phyloP scores from a whole-genome alignment of 2,113 vertebrate species.

The Orientallactaga bullata region DNA sequence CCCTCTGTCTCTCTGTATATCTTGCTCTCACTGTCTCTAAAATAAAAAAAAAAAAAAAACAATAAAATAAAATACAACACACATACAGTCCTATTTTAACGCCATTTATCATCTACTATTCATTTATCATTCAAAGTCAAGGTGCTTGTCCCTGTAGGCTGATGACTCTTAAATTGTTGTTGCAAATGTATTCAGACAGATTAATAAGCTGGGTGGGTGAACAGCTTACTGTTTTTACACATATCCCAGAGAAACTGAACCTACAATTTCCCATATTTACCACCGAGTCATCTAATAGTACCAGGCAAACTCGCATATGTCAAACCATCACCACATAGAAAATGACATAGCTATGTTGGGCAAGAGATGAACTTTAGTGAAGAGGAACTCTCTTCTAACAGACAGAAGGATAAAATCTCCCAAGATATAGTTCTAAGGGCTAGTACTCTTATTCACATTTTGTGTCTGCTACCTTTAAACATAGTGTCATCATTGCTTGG shows the following conservation, averaged over 20 bases:
- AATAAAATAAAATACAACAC: background rate
- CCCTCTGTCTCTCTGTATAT: too few species aligned
- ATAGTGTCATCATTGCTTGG: background rate
- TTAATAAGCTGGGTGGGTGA: background rate
- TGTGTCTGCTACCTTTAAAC: background rate
- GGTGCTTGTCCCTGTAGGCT: background rate
- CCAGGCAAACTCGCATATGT: background rate
- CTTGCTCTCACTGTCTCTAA: too few species aligned
- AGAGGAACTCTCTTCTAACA: background rate
- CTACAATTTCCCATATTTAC: background rate
- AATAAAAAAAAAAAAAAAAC: too few species aligned
- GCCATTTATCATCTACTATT: background rate
- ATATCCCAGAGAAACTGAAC: background rate
- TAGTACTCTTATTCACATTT: background rate
- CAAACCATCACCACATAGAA: background rate
- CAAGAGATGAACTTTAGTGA: background rate
- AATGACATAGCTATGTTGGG: background rate
- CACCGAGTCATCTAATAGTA: accelerated
- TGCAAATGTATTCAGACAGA: background rate
- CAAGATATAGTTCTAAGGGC: background rate
- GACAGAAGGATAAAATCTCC: background rate
- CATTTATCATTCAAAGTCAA: background rate
- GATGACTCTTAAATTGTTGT: background rate
- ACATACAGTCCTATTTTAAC: background rate
- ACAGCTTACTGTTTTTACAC: background rate